These are phyloP conservation scores for Onychomys leucogaster DNA, from an alignment of 2,797 vertebrate genomes.

Conservation along the genomic window DNA sequence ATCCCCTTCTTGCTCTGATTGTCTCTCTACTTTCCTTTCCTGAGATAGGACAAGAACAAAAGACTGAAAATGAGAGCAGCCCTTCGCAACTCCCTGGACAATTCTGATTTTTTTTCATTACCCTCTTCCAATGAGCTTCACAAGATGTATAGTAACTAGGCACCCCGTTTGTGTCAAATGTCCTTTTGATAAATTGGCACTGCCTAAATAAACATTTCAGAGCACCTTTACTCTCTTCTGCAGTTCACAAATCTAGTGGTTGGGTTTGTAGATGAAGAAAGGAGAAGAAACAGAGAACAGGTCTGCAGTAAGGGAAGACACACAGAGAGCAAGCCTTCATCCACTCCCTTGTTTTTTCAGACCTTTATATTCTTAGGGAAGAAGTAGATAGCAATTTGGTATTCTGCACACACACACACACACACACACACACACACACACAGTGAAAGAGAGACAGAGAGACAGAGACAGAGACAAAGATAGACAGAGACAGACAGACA, in stretches of 20 bases:
- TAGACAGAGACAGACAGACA: not conserved
- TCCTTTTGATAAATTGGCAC: constrained; percentile 65
- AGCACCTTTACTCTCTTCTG: constrained; percentile 34
- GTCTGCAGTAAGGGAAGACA: not conserved
- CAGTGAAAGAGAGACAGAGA: not conserved
- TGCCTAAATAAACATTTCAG: constrained; percentile 68
- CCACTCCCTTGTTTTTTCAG: not conserved
- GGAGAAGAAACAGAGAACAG: constrained; percentile 23
- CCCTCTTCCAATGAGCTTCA: constrained; percentile 71
- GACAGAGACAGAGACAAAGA: not conserved
- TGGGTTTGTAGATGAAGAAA: constrained; percentile 30
- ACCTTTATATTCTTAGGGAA: not conserved
- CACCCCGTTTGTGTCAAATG: constrained; percentile 73
- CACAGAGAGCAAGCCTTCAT: not conserved
- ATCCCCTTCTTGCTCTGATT: constrained; percentile 49
- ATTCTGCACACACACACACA: not conserved
- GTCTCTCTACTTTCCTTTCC: constrained; percentile 49
- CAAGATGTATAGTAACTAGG: constrained; percentile 71
- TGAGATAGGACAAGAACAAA: constrained; percentile 64
- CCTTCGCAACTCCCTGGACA: constrained; percentile 63
- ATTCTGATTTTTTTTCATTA: constrained; percentile 64
- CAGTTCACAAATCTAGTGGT: constrained; percentile 12
- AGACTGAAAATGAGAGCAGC: constrained; percentile 51
- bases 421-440: not conserved
- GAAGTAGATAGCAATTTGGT: not conserved